phyloP scores from a whole-genome alignment of 2,888 invertebrate species.

The Mactromeris polynyma region DNA sequence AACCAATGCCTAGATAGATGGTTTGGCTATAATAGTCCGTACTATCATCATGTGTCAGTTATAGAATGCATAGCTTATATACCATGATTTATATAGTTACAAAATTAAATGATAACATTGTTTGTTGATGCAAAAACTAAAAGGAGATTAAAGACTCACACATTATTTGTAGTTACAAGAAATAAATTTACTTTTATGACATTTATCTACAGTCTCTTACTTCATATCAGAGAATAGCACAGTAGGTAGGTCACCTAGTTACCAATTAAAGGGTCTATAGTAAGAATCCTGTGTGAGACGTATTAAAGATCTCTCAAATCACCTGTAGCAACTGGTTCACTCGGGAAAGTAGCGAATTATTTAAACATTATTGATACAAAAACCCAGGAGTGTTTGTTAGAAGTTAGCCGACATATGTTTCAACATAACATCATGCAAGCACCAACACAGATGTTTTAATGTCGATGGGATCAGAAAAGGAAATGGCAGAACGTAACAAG shows the following conservation, averaged over 20 bases:
- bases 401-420: too few species aligned
- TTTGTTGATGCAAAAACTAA: neutral
- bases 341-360: too few species aligned
- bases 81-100: conserved; percentile 3
- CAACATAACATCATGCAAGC: too few species aligned
- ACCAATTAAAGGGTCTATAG: neutral
- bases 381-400: too few species aligned
- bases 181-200: neutral
- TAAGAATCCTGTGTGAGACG: too few species aligned
- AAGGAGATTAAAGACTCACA: neutral
- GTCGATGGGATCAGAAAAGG: too few species aligned
- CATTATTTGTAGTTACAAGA: neutral
- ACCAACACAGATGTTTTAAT: too few species aligned
- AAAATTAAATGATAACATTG: neutral
- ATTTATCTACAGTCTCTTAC: neutral
- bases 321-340: too few species aligned
- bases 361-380: too few species aligned
- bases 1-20: too few species aligned
- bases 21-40: neutral
- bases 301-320: too few species aligned
- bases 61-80: neutral
- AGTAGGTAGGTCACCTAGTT: neutral
- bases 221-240: neutral
- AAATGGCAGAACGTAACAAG: too few species aligned
- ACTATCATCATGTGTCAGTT: neutral